Base-by-base conservation (phyloP, 2,797 vertebrate species). In the Sus cebifrons region DNA sequence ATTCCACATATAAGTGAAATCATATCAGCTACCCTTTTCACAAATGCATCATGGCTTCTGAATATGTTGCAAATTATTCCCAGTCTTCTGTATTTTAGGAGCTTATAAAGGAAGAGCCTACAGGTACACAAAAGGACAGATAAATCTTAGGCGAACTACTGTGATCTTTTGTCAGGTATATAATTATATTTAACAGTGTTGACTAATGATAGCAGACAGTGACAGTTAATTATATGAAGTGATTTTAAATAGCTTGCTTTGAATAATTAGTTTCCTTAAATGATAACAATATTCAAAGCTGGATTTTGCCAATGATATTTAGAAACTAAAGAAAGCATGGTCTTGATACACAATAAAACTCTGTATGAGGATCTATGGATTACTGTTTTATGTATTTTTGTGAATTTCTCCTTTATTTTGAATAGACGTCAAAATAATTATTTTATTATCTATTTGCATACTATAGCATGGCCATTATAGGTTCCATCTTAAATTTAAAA, bases 181-280 rank as follows among this genome's bases (percentile, higher is more conserved):
- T 82, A 95, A 94, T 95, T 91, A 10, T 87, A 82, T 91, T 93
- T 88, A 97, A 90, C 36, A 71, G 52, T 79, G 68, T 92, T 91
- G 68, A 92, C 64, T 97, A 93, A 96, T 87, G 89, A 73, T 97
- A 86, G 64, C 62, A 83, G 82, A 65, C 3, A 73, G 85, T 78
- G 56, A 78, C 67, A 65, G 36, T 86, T 97, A 95, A 96, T 95
- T 97, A 94, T 90, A 68, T 91, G n/a, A 92, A 92, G 58, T 74
- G 81, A 95, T 70, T 93, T 68, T 90, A 95, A 97, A 29, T 81
- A 94, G 40, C 60, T 88, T 95, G 58, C 81, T 79, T 83, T 83
- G 29, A 86, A 88, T 96, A 95, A 96, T 96, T 96, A 95, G 29
- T 89, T 96, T 94, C 49, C 40, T 81, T 88, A 93, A 87, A 79